phyloP scores from a whole-genome alignment of 1,140 invertebrate species.

The Hyles euphorbiae region DNA sequence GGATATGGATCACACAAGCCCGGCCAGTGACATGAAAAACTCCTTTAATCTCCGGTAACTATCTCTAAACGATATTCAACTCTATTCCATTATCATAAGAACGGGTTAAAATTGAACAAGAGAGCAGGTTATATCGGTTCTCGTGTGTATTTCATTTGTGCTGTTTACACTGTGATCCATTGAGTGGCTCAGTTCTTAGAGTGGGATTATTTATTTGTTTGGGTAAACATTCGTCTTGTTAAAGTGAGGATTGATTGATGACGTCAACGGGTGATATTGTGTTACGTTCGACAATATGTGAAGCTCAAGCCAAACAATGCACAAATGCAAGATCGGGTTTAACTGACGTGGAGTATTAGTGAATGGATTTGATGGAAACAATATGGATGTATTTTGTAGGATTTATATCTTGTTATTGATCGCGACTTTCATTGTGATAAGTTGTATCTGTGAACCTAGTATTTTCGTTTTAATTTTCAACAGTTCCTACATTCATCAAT shows the following conservation, averaged over 20 bases:
- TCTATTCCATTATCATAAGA: slow-evolving; percentile 1
- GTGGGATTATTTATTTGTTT: slow-evolving; percentile 57
- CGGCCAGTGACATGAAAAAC: slow-evolving; percentile 51
- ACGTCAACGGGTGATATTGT: slow-evolving; percentile 14
- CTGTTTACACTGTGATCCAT: slow-evolving; percentile 59
- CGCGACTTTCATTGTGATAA: too few species aligned
- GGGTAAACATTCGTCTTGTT: slow-evolving; percentile 38
- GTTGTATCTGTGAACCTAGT: too few species aligned
- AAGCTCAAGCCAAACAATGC: too few species aligned
- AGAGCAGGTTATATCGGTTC: neutral
- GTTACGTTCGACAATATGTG: neutral
- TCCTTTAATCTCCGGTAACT: slow-evolving; percentile 13
- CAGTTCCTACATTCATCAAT: too few species aligned
- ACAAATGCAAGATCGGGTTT: too few species aligned
- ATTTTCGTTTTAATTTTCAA: too few species aligned
- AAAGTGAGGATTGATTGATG: slow-evolving; percentile 16
- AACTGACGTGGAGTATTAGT: too few species aligned
- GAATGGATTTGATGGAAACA: too few species aligned
- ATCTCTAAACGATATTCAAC: slow-evolving; percentile 4
- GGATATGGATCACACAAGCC: slow-evolving; percentile 53
- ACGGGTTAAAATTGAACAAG: neutral
- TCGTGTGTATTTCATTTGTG: neutral
- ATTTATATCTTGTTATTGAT: too few species aligned
- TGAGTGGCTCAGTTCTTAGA: slow-evolving; percentile 43
- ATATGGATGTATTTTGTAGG: too few species aligned